phyloP scores from a whole-genome alignment of 2,113 vertebrate genomes.

The Macaca mulatta region DNA sequence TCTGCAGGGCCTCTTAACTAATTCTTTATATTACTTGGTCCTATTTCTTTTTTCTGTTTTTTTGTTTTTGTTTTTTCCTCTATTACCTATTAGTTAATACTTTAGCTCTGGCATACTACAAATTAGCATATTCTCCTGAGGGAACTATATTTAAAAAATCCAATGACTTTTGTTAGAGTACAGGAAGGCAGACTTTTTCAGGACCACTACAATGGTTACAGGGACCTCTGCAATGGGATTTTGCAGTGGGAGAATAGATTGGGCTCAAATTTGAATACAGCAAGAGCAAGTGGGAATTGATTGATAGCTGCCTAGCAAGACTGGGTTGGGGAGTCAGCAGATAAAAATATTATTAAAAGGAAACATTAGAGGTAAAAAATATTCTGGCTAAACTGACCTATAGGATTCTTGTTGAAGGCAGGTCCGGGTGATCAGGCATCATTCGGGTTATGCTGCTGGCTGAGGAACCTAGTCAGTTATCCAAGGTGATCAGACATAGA shows the following conservation, averaged over 20 bases:
- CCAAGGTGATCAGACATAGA: not conserved
- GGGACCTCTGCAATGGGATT: not conserved
- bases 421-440: not conserved
- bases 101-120: not conserved
- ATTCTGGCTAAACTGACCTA: not conserved
- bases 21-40: not conserved
- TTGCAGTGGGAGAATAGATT: not conserved
- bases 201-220: not conserved
- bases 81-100: not conserved
- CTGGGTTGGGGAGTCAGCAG: too few species aligned
- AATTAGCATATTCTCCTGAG: not conserved
- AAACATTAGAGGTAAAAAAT: not conserved
- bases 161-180: not conserved
- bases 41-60: not conserved
- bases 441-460: too few species aligned
- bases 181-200: too few species aligned
- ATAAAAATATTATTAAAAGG: not conserved
- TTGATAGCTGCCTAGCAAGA: not conserved
- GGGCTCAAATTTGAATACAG: not conserved
- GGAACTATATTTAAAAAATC: not conserved
- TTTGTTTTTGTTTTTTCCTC: not conserved
- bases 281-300: not conserved
- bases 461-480: not conserved
- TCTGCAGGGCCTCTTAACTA: not conserved
- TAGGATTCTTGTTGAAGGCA: not conserved